Conservation (phyloP, 2,797 vertebrate species). For the Helicolenus hilgendorfi region DNA sequence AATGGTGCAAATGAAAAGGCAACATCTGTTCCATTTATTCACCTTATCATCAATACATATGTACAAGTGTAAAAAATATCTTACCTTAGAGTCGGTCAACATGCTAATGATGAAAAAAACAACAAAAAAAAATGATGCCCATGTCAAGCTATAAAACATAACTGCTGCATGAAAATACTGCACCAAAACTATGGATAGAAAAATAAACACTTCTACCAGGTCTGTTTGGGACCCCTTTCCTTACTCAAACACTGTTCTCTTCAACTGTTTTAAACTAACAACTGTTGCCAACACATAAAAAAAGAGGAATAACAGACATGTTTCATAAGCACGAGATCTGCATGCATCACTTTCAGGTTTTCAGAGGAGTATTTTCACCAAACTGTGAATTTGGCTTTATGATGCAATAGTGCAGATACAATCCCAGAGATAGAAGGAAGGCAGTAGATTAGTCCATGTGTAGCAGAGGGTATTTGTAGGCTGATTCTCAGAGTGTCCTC, state of each 20-base stretch:
- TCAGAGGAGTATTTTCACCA: not conserved
- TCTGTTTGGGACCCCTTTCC: not conserved
- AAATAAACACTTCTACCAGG: slow-evolving; percentile 32
- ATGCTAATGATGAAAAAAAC: slow-evolving; percentile 26
- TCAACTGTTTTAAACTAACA: slow-evolving; percentile 3
- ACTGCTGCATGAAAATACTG: slow-evolving; percentile 27
- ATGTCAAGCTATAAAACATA: not conserved
- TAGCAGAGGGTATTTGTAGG: not conserved
- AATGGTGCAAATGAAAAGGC: slow-evolving; percentile 66
- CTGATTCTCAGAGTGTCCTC: not conserved
- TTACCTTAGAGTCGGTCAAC: slow-evolving; percentile 23
- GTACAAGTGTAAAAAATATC: slow-evolving; percentile 73
- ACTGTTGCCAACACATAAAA: slow-evolving; percentile 30
- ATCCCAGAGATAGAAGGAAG: slow-evolving; percentile 56
- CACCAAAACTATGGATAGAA: slow-evolving; percentile 12
- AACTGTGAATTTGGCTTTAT: not conserved
- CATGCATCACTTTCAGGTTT: not conserved
- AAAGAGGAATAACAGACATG: not conserved
- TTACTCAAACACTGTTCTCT: not conserved
- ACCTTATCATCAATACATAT: slow-evolving; percentile 67
- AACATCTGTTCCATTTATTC: slow-evolving; percentile 81
- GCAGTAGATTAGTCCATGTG: slow-evolving; percentile 37
- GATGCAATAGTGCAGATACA: slow-evolving; percentile 26
- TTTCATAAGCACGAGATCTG: slow-evolving; percentile 19
- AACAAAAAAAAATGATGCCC: not conserved